Conservation (phyloP, 1,140 invertebrate genomes). For the Propsilocerus akamusi region DNA sequence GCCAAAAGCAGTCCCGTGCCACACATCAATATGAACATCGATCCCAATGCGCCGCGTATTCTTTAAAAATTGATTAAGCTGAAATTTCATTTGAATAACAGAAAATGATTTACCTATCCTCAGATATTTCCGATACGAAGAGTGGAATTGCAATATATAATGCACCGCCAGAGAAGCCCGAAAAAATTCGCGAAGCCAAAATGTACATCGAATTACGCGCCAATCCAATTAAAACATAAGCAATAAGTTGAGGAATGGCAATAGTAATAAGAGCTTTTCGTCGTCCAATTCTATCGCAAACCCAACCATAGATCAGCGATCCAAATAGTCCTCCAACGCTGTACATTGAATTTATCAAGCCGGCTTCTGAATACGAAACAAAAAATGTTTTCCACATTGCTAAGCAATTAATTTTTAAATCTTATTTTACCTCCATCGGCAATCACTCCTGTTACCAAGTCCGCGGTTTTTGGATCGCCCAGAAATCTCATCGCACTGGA, state of each 20-base stretch:
- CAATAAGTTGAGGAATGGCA: conserved; percentile 22
- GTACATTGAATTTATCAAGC: conserved; percentile 31
- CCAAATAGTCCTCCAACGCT: conserved; percentile 29
- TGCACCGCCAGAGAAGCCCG: conserved; percentile 21
- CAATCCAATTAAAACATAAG: conserved; percentile 7
- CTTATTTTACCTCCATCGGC: no score
- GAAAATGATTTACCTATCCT: conserved; percentile 12
- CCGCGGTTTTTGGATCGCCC: no score
- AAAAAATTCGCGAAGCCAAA: conserved; percentile 27
- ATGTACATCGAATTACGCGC: conserved; percentile 18
- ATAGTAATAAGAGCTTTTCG: conserved; percentile 25
- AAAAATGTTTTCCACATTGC: conserved; percentile 10
- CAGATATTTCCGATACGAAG: conserved; percentile 41
- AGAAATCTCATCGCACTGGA: no score
- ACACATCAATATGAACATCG: conserved; percentile 32
- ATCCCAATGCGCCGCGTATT: conserved; percentile 35
- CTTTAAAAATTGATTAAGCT: conserved; percentile 10
- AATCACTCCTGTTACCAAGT: no score
- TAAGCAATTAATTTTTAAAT: no score
- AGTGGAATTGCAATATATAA: conserved; percentile 23
- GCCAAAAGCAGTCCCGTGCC: conserved; percentile 37
- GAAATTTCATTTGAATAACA: not conserved
- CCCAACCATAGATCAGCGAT: conserved; percentile 26
- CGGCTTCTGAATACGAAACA: conserved; percentile 31
- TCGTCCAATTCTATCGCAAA: conserved; percentile 34